Percentiles rank a stretch among this genome's conserved stretches.
These are phyloP conservation scores for Apantesis nais DNA, from an alignment of 2,888 invertebrate species.

Conservation along the genomic window DNA sequence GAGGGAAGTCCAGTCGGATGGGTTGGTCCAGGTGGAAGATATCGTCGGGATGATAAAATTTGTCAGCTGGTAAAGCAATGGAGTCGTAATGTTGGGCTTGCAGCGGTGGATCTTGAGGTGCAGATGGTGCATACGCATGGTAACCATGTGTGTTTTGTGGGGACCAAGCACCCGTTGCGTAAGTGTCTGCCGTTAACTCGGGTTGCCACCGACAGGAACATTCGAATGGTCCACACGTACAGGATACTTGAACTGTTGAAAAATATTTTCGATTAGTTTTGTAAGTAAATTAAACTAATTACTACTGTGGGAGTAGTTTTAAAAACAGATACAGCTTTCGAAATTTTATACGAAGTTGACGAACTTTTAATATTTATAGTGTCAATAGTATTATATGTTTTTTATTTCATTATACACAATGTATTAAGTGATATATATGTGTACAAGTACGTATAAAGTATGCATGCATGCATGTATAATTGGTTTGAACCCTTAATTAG, in stretches of 20 bases:
- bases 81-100: conserved; percentile 85
- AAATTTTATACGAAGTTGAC: too few species aligned
- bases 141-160: conserved; percentile 67
- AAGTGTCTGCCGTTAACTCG: conserved; percentile 68
- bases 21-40: conserved; percentile 92
- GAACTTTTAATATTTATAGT: too few species aligned
- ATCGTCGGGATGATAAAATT: conserved; percentile 91
- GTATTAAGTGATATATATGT: too few species aligned
- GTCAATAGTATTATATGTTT: too few species aligned
- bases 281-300: neutral
- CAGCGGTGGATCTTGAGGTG: conserved; percentile 64
- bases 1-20: conserved; percentile 87
- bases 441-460: too few species aligned
- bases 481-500: too few species aligned
- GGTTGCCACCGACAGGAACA: conserved; percentile 87
- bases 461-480: too few species aligned
- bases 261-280: conserved; percentile 12
- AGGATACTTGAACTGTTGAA: conserved; percentile 85
- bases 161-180: conserved; percentile 69
- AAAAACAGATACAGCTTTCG: neutral
- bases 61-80: conserved; percentile 86
- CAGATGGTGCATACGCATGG: conserved; percentile 65
- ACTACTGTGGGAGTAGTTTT: neutral
- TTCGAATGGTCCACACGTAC: conserved; percentile 91
- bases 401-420: too few species aligned